These are phyloP conservation scores for Rapana venosa DNA, from an alignment of 2,888 invertebrate species.

Conservation along the genomic window DNA sequence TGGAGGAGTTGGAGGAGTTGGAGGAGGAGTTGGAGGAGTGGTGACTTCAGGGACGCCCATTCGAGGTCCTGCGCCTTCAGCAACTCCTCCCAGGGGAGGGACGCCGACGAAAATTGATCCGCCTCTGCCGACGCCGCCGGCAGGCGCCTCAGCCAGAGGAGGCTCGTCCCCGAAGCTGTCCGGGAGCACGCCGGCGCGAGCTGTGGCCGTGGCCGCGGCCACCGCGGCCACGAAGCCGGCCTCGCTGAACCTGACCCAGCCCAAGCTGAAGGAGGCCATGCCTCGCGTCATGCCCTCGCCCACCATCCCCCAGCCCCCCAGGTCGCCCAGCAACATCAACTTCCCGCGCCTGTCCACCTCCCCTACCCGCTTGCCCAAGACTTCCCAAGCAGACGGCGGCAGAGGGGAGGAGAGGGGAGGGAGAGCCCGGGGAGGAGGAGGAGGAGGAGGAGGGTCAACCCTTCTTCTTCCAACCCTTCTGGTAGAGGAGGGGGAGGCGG, in stretches of 20 bases:
- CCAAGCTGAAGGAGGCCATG: conserved; percentile 75
- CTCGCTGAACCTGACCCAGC: conserved; percentile 83
- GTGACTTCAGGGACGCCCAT: background rate
- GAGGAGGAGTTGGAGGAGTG: background rate
- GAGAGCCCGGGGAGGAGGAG: background rate
- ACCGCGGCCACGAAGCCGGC: conserved; percentile 85
- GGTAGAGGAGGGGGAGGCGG: background rate
- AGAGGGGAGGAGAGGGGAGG: background rate
- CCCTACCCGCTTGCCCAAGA: conserved; percentile 84
- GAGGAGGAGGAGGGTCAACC: background rate
- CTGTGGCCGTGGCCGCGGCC: background rate
- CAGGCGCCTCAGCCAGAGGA: background rate
- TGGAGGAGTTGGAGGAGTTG: background rate
- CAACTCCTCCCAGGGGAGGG: background rate
- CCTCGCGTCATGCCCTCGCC: conserved; percentile 79
- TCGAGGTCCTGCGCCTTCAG: too few relatives aligned
- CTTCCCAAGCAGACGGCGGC: conserved; percentile 50
- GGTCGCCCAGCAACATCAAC: conserved; percentile 82
- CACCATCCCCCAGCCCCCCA: conserved; percentile 74
- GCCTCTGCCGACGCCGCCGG: background rate
- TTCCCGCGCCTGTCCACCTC: conserved; percentile 96
- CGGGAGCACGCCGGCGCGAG: background rate
- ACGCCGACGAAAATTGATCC: background rate
- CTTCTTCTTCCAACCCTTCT: background rate
- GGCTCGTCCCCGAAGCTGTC: background rate